Conservation (phyloP, 2,888 invertebrate genomes). For the Criorhina ranunculi region DNA sequence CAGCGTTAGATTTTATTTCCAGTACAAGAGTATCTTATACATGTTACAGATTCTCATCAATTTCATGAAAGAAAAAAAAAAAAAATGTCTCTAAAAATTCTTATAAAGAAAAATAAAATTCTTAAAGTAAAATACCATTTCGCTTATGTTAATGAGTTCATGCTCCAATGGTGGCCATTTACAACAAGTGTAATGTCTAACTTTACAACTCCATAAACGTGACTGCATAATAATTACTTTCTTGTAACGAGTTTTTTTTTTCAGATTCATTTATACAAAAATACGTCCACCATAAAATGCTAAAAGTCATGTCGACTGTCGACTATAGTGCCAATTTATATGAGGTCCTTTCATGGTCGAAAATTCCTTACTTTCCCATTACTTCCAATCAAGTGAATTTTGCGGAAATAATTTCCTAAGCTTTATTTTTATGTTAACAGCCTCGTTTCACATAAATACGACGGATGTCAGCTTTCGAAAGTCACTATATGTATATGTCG, state of each 20-base stretch:
- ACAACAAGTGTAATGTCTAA: no score
- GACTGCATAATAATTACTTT: conserved; percentile 40
- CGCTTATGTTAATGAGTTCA: background rate
- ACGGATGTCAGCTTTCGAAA: conserved; percentile 40
- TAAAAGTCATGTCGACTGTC: conserved; percentile 15
- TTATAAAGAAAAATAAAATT: background rate
- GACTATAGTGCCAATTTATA: conserved; percentile 13
- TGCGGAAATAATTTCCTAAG: conserved; percentile 59
- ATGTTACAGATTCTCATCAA: no score
- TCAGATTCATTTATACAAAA: conserved; percentile 1
- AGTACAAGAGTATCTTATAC: no score
- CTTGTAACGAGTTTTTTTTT: conserved; percentile 13
- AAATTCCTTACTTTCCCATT: conserved; percentile 42
- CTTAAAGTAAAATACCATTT: conserved; percentile 20
- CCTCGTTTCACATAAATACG: conserved; percentile 54
- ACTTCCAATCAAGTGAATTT: conserved; percentile 58
- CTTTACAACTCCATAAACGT: background rate
- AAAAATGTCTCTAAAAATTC: no score
- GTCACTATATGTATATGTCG: conserved; percentile 9
- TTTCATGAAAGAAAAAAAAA: no score
- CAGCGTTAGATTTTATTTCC: no score
- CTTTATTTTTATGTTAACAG: conserved; percentile 69
- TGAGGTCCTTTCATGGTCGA: conserved; percentile 2
- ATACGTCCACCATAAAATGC: conserved; percentile 21
- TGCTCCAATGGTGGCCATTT: no score